phyloP scores from a whole-genome alignment of 1,140 invertebrate genomes.

The Choristoneura fumiferana region DNA sequence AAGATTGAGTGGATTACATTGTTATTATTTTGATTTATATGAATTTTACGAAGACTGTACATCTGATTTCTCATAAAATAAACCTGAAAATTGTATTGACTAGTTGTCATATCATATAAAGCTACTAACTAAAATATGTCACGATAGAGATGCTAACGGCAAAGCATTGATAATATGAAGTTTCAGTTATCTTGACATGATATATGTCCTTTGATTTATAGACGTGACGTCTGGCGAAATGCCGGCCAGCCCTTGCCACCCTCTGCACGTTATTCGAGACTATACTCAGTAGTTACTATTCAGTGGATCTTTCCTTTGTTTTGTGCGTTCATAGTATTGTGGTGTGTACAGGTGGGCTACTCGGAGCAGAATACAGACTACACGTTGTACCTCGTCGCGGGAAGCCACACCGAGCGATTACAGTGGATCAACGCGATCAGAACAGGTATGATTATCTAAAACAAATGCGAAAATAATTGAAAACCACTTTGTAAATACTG shows the following conservation, averaged over 20 bases:
- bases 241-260: constrained; percentile 1
- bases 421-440: constrained; percentile 89
- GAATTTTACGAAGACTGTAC: too few relatives aligned
- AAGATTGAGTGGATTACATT: too few relatives aligned
- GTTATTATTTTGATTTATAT: too few relatives aligned
- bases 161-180: too few relatives aligned
- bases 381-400: constrained; percentile 87
- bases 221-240: background rate
- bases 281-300: background rate
- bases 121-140: too few relatives aligned
- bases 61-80: too few relatives aligned
- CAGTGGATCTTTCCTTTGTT: background rate
- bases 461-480: too few relatives aligned
- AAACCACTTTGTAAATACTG: too few relatives aligned
- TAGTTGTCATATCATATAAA: too few relatives aligned
- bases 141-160: too few relatives aligned
- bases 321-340: constrained; percentile 35
- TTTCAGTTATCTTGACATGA: background rate
- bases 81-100: too few relatives aligned
- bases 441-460: constrained; percentile 79
- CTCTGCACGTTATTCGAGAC: constrained; percentile 39
- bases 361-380: constrained; percentile 84
- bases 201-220: constrained; percentile 12
- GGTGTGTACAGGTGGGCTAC: constrained; percentile 87
- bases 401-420: constrained; percentile 83